phyloP scores from a whole-genome alignment of 1,140 invertebrate species.

The Berghia stephanieae region DNA sequence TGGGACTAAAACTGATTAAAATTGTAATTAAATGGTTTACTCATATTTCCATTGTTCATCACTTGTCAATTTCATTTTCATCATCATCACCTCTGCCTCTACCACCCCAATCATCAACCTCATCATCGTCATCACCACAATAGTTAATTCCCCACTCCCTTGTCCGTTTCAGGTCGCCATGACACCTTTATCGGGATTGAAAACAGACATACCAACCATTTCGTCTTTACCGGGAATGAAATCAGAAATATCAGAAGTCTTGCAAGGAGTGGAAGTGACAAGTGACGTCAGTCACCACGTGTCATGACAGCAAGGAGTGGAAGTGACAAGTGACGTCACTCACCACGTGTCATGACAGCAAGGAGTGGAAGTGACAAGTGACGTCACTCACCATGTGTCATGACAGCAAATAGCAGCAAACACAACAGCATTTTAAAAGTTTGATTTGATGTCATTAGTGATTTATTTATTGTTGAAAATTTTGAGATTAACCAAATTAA shows the following conservation, averaged over 20 bases:
- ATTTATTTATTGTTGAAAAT: no score
- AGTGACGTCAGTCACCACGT: constrained; percentile 29
- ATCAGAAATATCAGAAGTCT: constrained; percentile 54
- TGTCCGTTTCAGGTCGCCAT: constrained; percentile 47
- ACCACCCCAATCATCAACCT: no score
- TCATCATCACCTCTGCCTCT: no score
- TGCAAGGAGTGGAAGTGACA: constrained; percentile 56
- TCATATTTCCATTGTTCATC: no score
- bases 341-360: constrained; percentile 26
- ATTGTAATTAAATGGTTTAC: no score
- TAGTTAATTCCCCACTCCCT: background rate
- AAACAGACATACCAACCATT: constrained; percentile 52
- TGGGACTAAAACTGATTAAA: no score
- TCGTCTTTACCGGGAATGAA: constrained; percentile 55
- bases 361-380: background rate
- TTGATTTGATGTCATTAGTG: no score
- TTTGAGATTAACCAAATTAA: no score
- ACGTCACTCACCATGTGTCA: constrained; percentile 31
- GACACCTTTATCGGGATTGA: constrained; percentile 35
- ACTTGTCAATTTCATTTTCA: no score
- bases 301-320: constrained; percentile 12
- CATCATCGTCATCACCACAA: no score
- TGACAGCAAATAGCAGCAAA: constrained; percentile 8
- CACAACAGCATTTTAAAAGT: no score
- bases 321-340: constrained; percentile 21